Conservation (phyloP, 2,797 vertebrate genomes). For the Sebastes paucispinis region DNA sequence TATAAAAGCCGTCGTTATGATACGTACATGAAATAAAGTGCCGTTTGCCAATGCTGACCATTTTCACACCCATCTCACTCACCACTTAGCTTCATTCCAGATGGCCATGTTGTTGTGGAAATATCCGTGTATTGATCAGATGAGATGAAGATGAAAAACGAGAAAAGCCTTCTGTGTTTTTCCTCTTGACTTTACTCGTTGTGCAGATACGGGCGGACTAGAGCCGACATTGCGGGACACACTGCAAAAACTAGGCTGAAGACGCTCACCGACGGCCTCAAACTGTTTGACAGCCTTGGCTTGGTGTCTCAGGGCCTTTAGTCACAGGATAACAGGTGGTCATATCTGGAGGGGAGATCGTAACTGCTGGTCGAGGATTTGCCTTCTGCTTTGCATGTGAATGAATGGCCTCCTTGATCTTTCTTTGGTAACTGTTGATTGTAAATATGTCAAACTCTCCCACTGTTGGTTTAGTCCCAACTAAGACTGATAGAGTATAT, state of each 20-base stretch:
- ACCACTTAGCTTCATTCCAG: too few relatives aligned
- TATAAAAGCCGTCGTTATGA: too few relatives aligned
- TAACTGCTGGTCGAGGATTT: not conserved
- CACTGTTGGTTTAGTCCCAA: not conserved
- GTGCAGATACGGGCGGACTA: too few relatives aligned
- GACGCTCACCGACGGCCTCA: too few relatives aligned
- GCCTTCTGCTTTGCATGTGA: not conserved
- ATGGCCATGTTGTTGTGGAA: fast-evolving
- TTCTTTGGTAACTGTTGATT: not conserved
- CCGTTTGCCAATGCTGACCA: too few relatives aligned
- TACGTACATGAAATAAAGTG: too few relatives aligned
- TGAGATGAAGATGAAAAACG: not conserved
- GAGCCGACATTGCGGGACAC: too few relatives aligned
- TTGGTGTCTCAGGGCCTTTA: not conserved
- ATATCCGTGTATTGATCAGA: too few relatives aligned
- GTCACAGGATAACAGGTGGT: not conserved
- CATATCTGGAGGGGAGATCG: not conserved
- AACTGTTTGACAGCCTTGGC: not conserved
- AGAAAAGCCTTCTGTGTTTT: not conserved
- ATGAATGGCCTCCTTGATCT: not conserved
- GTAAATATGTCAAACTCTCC: not conserved
- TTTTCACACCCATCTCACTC: too few relatives aligned
- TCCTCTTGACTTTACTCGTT: too few relatives aligned
- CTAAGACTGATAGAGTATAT: not conserved
- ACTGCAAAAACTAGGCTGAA: too few relatives aligned